Conservation (phyloP, 2,797 vertebrate species). For the Cirrhinus mrigala region DNA sequence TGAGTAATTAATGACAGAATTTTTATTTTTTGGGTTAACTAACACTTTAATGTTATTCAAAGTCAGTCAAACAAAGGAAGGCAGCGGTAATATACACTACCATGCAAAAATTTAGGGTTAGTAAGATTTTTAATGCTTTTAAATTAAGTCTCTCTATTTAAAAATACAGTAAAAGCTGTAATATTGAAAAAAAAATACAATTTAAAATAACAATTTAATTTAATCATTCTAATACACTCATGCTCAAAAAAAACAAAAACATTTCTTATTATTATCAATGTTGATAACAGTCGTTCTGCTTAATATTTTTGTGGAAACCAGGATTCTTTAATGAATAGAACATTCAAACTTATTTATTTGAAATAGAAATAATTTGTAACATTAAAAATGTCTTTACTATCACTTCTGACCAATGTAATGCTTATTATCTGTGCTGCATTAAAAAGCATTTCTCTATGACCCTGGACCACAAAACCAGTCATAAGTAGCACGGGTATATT, state of each 20-base stretch:
- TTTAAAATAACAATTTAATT: background rate
- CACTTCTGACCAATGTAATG: background rate
- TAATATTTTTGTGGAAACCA: background rate
- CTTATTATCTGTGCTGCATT: background rate
- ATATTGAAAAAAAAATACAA: background rate
- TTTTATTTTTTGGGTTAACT: too few species aligned
- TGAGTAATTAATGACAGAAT: too few species aligned
- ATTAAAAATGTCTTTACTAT: too few species aligned
- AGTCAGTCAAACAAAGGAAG: background rate
- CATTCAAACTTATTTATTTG: background rate
- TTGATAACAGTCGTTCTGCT: background rate
- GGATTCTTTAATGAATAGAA: background rate
- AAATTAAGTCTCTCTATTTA: background rate
- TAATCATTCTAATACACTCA: background rate
- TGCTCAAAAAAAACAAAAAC: background rate
- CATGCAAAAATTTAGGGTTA: background rate
- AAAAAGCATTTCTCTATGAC: background rate
- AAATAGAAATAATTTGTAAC: background rate
- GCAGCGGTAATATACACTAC: background rate
- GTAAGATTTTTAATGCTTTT: background rate
- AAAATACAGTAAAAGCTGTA: background rate
- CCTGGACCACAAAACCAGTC: too few species aligned
- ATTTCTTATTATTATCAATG: background rate
- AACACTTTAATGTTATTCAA: background rate
- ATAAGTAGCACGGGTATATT: too few species aligned